Evolutionary conservation across 2,797 vertebrate species (phyloP).

Genomic region (Myripristis murdjan): DNA sequence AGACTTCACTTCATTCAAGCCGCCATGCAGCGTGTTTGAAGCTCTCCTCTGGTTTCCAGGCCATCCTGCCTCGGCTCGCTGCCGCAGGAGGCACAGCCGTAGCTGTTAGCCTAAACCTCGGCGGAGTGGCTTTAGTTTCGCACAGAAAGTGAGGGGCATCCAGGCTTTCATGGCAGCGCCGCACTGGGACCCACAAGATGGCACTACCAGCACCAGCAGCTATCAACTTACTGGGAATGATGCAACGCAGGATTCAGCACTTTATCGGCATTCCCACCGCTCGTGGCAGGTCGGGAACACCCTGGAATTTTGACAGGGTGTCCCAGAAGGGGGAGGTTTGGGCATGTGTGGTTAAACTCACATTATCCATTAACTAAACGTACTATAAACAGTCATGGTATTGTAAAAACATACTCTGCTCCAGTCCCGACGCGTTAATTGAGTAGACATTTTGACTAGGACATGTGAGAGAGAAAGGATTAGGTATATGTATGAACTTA

Average conservation of each 20-base stretch:
- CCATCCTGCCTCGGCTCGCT: not conserved
- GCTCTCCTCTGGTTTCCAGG: too few relatives aligned
- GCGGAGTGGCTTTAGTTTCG: not conserved
- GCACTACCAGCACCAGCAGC: constrained; percentile 39
- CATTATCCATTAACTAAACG: too few relatives aligned
- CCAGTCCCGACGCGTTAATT: too few relatives aligned
- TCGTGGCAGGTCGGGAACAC: too few relatives aligned
- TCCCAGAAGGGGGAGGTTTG: too few relatives aligned
- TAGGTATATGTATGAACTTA: too few relatives aligned
- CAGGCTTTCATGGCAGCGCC: constrained; percentile 3
- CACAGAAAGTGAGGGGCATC: not conserved
- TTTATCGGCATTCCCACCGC: not conserved
- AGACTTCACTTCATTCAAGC: not conserved
- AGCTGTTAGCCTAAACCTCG: fast-evolving
- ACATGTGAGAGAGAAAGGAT: too few relatives aligned
- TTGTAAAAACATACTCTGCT: too few relatives aligned
- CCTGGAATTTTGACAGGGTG: too few relatives aligned
- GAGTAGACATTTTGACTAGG: too few relatives aligned
- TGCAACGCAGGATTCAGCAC: not conserved
- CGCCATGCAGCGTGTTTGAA: fast-evolving
- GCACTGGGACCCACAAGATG: constrained; percentile 55
- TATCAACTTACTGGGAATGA: not conserved
- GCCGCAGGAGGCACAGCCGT: fast-evolving
- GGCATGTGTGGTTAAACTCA: too few relatives aligned
- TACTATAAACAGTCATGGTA: too few relatives aligned